A percentile compares a stretch with the other conserved stretches of the same genome.
Conservation (phyloP, 2,113 vertebrate genomes). For the Apodemus sylvaticus region DNA sequence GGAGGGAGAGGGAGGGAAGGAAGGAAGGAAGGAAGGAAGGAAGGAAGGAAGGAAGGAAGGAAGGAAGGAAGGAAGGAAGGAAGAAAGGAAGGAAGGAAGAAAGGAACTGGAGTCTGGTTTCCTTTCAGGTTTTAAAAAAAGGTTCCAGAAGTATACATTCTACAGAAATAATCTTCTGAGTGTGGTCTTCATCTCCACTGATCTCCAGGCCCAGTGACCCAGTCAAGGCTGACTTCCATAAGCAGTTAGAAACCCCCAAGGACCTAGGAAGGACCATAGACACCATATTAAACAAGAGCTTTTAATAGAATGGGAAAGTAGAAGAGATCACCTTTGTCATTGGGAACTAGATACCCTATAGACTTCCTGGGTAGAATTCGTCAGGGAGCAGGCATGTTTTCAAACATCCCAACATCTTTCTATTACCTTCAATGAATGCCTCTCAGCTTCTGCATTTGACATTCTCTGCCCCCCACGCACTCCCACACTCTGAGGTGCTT, state of each 20-base stretch:
- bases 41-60: background rate
- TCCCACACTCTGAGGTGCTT: background rate
- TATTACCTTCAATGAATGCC: background rate
- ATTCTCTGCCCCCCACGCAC: background rate
- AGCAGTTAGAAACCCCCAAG: background rate
- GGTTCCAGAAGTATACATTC: accelerated
- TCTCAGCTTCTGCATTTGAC: background rate
- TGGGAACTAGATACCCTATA: background rate
- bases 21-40: background rate
- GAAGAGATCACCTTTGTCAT: background rate
- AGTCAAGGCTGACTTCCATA: background rate
- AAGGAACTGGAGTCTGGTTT: background rate
- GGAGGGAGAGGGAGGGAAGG: too few relatives aligned
- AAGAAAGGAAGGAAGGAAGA: too few relatives aligned
- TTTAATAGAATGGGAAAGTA: background rate
- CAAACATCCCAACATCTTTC: background rate
- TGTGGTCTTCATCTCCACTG: accelerated
- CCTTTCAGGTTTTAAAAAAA: background rate
- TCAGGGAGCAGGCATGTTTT: background rate
- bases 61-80: too few relatives aligned
- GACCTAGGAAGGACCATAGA: accelerated
- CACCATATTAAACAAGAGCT: background rate
- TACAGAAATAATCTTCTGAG: background rate
- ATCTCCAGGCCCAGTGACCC: background rate
- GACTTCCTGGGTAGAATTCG: background rate